Percentiles rank a stretch among this genome's conserved stretches.
phyloP scores from a whole-genome alignment of 2,113 vertebrate genomes.

The Ptyas mucosa region DNA sequence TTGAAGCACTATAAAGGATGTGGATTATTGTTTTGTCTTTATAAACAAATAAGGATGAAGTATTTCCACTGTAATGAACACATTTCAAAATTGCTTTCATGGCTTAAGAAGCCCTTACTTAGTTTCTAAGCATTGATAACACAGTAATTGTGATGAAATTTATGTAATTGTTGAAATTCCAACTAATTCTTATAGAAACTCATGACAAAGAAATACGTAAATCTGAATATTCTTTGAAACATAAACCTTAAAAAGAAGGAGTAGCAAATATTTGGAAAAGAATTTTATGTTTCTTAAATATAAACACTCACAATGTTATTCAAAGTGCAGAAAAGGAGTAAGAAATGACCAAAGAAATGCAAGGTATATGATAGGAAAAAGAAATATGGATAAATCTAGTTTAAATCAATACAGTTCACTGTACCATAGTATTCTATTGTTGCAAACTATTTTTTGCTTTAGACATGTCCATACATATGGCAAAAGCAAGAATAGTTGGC shows the following conservation, averaged over 20 bases:
- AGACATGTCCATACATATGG: neutral
- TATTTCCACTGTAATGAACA: neutral
- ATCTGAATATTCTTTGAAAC: neutral
- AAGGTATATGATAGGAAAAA: neutral
- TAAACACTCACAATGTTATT: neutral
- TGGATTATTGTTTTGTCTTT: neutral
- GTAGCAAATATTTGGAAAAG: fast-evolving
- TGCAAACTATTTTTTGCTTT: neutral
- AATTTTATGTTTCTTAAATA: neutral
- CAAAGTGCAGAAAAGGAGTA: neutral
- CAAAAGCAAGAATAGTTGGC: neutral
- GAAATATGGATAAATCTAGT: neutral
- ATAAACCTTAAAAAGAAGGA: neutral
- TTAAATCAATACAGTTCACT: neutral
- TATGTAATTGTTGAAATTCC: neutral
- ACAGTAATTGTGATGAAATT: neutral
- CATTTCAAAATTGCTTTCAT: neutral
- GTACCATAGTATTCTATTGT: neutral
- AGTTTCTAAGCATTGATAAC: neutral
- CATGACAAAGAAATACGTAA: neutral
- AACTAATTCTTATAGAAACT: neutral
- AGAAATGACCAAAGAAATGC: neutral
- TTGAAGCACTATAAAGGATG: neutral
- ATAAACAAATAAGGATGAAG: neutral
- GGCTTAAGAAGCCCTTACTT: neutral